Conservation (phyloP, 2,888 invertebrate species). For the Macrosoma leucophasiata region DNA sequence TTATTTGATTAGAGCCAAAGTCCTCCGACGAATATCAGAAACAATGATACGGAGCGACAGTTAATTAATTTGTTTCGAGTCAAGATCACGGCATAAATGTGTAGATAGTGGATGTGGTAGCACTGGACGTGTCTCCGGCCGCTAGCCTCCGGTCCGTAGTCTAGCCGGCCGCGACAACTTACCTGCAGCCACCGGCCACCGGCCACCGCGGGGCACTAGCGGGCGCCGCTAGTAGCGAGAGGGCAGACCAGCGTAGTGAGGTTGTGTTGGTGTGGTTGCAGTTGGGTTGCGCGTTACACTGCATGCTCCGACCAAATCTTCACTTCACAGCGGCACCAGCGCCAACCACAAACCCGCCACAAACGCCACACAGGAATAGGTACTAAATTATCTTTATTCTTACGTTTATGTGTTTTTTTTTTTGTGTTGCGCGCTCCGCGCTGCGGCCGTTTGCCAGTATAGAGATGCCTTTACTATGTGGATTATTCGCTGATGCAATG, state of each 20-base stretch:
- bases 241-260: conserved; percentile 54
- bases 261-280: conserved; percentile 83
- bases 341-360: conserved; percentile 73
- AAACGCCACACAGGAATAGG: conserved; percentile 75
- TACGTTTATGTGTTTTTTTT: conserved; percentile 69
- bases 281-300: conserved; percentile 93
- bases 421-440: conserved; percentile 72
- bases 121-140: conserved; percentile 37
- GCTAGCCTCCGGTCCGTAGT: conserved; percentile 20
- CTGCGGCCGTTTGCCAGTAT: conserved; percentile 59
- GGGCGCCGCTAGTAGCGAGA: conserved; percentile 22
- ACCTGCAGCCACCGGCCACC: conserved; percentile 18
- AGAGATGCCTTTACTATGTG: conserved; percentile 59
- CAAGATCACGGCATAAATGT: conserved; percentile 44
- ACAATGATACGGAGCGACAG: conserved; percentile 35
- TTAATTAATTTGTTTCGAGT: conserved; percentile 64
- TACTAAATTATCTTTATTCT: conserved; percentile 70
- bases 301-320: conserved; percentile 85
- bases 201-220: conserved; percentile 19
- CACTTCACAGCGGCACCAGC: conserved; percentile 75
- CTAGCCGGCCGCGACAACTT: conserved; percentile 19
- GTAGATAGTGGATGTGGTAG: conserved; percentile 68
- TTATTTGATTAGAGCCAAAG: conserved; percentile 14
- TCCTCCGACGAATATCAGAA: no score
- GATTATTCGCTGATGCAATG: conserved; percentile 56